Evolutionary conservation across 2,888 invertebrate species (phyloP).

Genomic region (Macroteleia sp.): DNA sequence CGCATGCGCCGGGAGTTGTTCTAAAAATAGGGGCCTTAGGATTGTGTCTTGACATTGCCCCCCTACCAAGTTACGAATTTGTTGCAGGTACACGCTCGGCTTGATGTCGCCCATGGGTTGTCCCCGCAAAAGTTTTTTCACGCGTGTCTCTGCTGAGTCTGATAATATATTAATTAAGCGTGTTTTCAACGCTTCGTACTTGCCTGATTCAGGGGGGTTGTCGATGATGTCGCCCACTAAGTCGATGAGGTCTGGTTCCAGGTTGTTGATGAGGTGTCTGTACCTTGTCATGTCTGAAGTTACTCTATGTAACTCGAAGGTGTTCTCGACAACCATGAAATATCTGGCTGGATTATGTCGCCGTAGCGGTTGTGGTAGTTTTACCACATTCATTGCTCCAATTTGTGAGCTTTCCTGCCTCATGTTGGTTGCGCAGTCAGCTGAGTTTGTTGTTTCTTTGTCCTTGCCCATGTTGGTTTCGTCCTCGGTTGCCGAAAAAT

Average conservation of each 20-base stretch:
- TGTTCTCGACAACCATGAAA: not conserved
- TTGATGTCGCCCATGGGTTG: conserved; percentile 12
- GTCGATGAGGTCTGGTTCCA: not conserved
- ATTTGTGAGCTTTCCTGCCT: too few relatives aligned
- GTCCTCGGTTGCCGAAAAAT: too few relatives aligned
- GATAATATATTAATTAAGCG: not conserved
- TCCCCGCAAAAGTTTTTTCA: conserved; percentile 10
- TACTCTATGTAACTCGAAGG: not conserved
- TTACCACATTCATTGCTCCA: too few relatives aligned
- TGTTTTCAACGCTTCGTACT: conserved; percentile 3
- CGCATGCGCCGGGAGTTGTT: conserved; percentile 5
- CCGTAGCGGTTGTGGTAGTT: too few relatives aligned
- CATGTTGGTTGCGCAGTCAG: too few relatives aligned
- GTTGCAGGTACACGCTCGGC: conserved; percentile 24
- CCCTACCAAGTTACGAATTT: conserved; percentile 2
- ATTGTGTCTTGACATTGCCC: conserved; percentile 7
- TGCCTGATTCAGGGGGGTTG: not conserved
- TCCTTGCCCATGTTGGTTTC: too few relatives aligned
- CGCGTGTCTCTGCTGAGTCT: not conserved
- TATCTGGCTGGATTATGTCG: conserved; percentile 5
- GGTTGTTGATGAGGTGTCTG: not conserved
- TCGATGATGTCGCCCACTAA: conserved; percentile 4
- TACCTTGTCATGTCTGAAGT: not conserved
- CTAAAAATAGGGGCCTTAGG: conserved; percentile 2
- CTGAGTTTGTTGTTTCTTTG: too few relatives aligned